A percentile compares a stretch with the other conserved stretches of the same genome.
Conservation (phyloP, 2,888 invertebrate species). For the Aporophyla nigra region DNA sequence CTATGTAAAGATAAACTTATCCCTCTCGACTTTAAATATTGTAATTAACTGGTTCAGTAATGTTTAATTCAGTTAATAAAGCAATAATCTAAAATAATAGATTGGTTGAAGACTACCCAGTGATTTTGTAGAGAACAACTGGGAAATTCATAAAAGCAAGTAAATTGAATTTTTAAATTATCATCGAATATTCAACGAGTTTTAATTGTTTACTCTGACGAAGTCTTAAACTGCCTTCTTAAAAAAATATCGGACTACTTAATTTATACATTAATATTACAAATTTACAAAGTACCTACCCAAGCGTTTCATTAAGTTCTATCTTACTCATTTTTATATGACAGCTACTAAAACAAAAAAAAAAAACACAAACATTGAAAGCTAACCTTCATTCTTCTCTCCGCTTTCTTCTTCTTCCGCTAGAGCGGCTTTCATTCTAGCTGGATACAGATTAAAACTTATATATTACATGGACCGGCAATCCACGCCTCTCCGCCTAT, state of each 20-base stretch:
- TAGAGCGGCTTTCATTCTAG: background rate
- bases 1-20: conserved; percentile 51
- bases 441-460: background rate
- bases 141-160: background rate
- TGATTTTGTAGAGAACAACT: background rate
- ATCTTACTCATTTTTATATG: no score
- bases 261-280: background rate
- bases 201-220: background rate
- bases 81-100: background rate
- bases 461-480: background rate
- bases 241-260: background rate
- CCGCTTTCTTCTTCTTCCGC: no score
- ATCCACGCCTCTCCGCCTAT: background rate
- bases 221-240: background rate
- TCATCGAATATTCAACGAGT: background rate
- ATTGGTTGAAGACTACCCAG: background rate
- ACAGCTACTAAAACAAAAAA: background rate
- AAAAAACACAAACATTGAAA: background rate
- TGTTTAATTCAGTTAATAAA: conserved; percentile 32
- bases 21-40: conserved; percentile 44
- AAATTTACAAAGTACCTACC: background rate
- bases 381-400: no score
- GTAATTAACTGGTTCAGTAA: conserved; percentile 47
- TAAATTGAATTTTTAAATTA: no score
- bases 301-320: background rate